Evolutionary conservation across 1,140 invertebrate species (phyloP).

Genomic region (Acyrthosiphon pisum): DNA sequence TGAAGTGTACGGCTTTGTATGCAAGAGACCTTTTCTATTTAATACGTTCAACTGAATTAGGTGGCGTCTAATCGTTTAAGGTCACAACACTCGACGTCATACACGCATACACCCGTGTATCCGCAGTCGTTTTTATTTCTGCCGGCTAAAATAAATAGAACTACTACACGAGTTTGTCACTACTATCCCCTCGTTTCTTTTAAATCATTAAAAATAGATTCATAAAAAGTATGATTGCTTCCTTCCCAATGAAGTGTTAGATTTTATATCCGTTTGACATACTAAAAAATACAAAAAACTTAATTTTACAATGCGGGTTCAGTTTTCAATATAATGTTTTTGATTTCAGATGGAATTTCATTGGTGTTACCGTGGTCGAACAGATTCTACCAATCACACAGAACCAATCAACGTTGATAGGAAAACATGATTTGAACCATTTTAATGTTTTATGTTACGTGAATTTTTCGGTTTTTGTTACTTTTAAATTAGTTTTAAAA

Average conservation of each 20-base stretch:
- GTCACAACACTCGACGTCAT: not conserved
- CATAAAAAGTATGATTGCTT: not conserved
- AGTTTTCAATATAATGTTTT: not conserved
- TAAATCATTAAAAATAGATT: conserved; percentile 29
- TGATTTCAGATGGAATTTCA: conserved; percentile 46
- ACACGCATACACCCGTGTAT: not conserved
- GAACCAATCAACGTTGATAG: not conserved
- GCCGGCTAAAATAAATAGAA: conserved; percentile 25
- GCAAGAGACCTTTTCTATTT: conserved; percentile 20
- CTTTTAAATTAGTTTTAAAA: conserved; percentile 10
- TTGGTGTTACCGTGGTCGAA: not conserved
- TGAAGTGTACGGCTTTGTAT: not conserved
- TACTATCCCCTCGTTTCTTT: not conserved
- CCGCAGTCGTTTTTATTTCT: not conserved
- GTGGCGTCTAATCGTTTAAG: conserved; percentile 44
- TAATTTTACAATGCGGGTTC: not conserved
- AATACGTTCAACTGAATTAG: conserved; percentile 32
- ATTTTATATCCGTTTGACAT: not conserved
- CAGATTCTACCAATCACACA: not conserved
- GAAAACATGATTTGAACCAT: conserved; percentile 47
- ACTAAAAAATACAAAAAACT: not conserved
- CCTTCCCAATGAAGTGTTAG: not conserved
- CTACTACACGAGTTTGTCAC: not conserved
- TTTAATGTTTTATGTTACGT: conserved; percentile 10
- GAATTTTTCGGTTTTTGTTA: conserved; percentile 41